phyloP scores from a whole-genome alignment of 2,888 invertebrate species.

The Macrophya annulata region DNA sequence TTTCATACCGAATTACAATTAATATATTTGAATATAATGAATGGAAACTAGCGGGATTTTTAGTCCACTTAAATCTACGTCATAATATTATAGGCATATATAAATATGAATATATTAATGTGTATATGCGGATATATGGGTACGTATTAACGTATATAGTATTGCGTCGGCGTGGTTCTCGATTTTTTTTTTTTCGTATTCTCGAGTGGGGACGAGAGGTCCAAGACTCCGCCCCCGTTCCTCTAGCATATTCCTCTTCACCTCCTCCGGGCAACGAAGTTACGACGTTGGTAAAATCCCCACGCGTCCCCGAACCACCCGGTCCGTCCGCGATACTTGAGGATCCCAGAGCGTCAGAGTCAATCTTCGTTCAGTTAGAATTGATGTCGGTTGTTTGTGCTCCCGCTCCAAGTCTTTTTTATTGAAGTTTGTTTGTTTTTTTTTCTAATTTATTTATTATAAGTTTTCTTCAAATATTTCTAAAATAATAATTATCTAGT shows the following conservation, averaged over 20 bases:
- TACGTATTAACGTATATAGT: background rate
- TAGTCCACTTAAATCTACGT: background rate
- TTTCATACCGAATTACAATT: background rate
- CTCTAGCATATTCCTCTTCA: constrained; percentile 44
- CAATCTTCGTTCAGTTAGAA: constrained; percentile 70
- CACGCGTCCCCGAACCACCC: constrained; percentile 53
- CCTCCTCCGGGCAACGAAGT: constrained; percentile 22
- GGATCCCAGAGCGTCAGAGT: constrained; percentile 60
- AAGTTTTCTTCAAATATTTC: background rate
- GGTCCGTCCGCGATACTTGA: constrained; percentile 29
- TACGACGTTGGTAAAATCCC: constrained; percentile 22
- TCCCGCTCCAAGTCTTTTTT: constrained; percentile 25
- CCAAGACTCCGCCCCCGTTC: constrained; percentile 64
- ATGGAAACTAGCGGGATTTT: background rate
- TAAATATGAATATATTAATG: background rate
- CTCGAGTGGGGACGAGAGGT: constrained; percentile 40
- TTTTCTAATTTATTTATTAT: background rate
- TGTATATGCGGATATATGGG: background rate
- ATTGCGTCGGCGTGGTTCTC: constrained; percentile 38
- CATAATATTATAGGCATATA: background rate
- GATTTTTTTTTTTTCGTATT: background rate
- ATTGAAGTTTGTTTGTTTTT: background rate
- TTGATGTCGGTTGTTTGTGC: constrained; percentile 62
- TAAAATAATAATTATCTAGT: background rate
- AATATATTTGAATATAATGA: background rate